phyloP scores from a whole-genome alignment of 2,113 vertebrate genomes.

The Cephalophus harveyi region DNA sequence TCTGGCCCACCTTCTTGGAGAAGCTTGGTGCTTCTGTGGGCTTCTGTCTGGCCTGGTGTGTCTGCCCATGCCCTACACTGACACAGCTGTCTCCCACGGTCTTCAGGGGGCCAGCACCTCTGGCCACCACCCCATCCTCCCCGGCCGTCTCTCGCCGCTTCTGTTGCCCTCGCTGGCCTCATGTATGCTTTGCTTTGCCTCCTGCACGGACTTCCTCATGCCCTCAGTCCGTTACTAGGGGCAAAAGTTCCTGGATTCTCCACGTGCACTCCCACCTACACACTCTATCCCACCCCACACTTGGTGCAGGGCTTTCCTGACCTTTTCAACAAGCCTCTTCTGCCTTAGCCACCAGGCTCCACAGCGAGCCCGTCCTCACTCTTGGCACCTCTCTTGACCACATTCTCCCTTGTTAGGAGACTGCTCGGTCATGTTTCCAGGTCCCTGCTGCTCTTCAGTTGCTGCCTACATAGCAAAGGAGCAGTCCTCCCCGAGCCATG shows the following conservation, averaged over 20 bases:
- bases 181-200: not conserved
- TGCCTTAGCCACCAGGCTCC: not conserved
- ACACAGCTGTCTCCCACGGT: fast-evolving
- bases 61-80: not conserved
- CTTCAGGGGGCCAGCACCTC: not conserved
- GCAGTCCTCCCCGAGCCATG: not conserved
- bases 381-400: not conserved
- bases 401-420: not conserved
- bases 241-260: not conserved
- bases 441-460: not conserved
- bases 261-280: fast-evolving
- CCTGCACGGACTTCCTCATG: not conserved
- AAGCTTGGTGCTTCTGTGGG: too few relatives aligned
- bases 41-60: not conserved
- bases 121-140: too few relatives aligned
- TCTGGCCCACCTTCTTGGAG: not conserved
- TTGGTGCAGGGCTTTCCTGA: not conserved
- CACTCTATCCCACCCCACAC: too few relatives aligned
- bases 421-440: not conserved
- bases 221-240: not conserved
- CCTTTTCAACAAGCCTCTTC: not conserved
- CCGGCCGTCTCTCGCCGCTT: too few relatives aligned
- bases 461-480: too few relatives aligned
- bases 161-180: fast-evolving
- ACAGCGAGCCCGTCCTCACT: not conserved